Evolutionary conservation across 2,888 invertebrate species (phyloP).

Genomic region (Epistrophe eligans): DNA sequence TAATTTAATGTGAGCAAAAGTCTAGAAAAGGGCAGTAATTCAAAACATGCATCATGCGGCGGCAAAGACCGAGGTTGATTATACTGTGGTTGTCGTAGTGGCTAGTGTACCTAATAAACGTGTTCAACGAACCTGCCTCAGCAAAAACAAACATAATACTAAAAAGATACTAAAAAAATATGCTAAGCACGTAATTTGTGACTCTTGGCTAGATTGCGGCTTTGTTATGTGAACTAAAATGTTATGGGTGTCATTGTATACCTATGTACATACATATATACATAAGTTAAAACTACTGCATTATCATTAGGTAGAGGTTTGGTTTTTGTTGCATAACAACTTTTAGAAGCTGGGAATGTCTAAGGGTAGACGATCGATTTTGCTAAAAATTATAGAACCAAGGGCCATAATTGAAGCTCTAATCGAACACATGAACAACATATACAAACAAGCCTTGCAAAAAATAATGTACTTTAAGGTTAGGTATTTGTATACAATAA

Average conservation of each 20-base stretch:
- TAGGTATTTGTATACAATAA: no score
- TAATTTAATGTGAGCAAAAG: not conserved
- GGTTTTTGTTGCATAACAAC: not conserved
- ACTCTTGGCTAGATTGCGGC: conserved; percentile 29
- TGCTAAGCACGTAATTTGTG: conserved; percentile 63
- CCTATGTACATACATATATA: not conserved
- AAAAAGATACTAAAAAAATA: conserved; percentile 12
- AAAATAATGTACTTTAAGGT: no score
- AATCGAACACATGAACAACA: no score
- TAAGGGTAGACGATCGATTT: not conserved
- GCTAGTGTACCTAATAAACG: not conserved
- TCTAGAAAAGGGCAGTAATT: conserved; percentile 3
- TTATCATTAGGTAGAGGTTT: not conserved
- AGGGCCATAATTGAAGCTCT: no score
- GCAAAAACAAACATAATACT: no score
- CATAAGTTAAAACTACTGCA: not conserved
- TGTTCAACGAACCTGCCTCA: conserved; percentile 31
- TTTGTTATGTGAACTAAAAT: conserved; percentile 10
- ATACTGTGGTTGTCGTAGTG: not conserved
- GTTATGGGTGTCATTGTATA: not conserved
- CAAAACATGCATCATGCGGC: not conserved
- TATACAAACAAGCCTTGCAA: no score
- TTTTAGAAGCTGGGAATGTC: not conserved
- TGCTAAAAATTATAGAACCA: no score
- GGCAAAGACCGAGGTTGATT: conserved; percentile 19